A percentile compares a stretch with the other conserved stretches of the same genome.
phyloP scores from a whole-genome alignment of 2,888 invertebrate genomes.

The Drosophila austrosaltans region DNA sequence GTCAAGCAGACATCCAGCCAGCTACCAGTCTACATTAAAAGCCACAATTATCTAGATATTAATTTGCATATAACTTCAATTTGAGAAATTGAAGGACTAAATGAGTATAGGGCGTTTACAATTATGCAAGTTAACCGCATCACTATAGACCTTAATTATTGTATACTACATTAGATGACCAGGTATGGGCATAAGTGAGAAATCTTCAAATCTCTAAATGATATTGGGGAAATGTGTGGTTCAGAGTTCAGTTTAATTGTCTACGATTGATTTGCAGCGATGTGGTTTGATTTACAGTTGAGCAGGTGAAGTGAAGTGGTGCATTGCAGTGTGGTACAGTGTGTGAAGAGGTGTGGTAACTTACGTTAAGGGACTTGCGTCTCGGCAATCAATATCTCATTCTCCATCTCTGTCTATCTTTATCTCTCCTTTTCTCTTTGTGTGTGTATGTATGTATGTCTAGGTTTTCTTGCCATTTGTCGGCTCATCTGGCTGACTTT shows the following conservation, averaged over 20 bases:
- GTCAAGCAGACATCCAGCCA: too few species aligned
- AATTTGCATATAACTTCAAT: constrained; percentile 44
- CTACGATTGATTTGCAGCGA: constrained; percentile 44
- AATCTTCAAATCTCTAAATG: not conserved
- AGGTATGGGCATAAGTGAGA: not conserved
- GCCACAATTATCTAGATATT: constrained; percentile 53
- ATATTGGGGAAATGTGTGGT: constrained; percentile 5
- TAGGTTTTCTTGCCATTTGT: constrained; percentile 47
- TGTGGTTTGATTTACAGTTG: constrained; percentile 48
- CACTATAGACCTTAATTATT: constrained; percentile 46
- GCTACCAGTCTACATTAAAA: constrained; percentile 29
- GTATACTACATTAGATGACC: constrained; percentile 17
- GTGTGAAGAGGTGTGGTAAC: not conserved
- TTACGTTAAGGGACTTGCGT: constrained; percentile 1
- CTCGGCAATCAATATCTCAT: not conserved
- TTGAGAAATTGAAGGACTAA: constrained; percentile 19
- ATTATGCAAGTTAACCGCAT: constrained; percentile 14
- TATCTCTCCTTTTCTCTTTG: not conserved
- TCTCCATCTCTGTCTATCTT: not conserved
- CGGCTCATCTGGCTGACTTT: constrained; percentile 63
- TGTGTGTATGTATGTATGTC: not conserved
- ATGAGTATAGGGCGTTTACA: constrained; percentile 4
- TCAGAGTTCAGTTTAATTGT: constrained; percentile 28
- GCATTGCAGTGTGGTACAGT: not conserved
- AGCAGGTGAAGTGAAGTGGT: not conserved